These are phyloP conservation scores for Drosophila navojoa DNA, from an alignment of 1,140 invertebrate genomes.

Conservation along the genomic window DNA sequence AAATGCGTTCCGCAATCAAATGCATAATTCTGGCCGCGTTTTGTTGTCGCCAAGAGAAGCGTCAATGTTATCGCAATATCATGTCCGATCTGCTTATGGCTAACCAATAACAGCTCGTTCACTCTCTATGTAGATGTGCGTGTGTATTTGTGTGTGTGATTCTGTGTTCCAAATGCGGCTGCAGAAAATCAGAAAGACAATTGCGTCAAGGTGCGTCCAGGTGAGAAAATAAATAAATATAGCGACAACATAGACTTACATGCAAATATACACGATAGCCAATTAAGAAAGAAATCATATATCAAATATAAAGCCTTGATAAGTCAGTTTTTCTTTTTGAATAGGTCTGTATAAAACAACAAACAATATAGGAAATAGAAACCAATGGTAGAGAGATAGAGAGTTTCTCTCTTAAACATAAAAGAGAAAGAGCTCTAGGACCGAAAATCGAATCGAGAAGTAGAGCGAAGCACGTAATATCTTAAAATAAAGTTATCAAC, in stretches of 20 bases:
- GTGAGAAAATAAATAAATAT: conserved; percentile 10
- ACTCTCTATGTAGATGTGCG: background rate
- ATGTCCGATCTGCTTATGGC: conserved; percentile 33
- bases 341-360: too few species aligned
- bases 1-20: conserved; percentile 38
- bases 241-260: background rate
- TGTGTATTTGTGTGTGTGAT: background rate
- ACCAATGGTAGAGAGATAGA: too few species aligned
- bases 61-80: conserved; percentile 38
- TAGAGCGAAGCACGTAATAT: too few species aligned
- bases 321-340: too few species aligned
- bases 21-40: conserved; percentile 46
- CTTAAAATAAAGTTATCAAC: background rate
- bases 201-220: conserved; percentile 13
- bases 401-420: too few species aligned
- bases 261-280: background rate
- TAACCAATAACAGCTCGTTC: conserved; percentile 26
- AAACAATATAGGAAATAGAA: too few species aligned
- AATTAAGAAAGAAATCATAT: background rate
- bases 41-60: conserved; percentile 46
- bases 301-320: too few species aligned
- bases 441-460: too few species aligned
- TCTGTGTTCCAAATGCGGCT: conserved; percentile 3
- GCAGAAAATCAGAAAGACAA: conserved; percentile 10
- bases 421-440: too few species aligned